phyloP scores from a whole-genome alignment of 2,888 invertebrate species.

The Herminia tarsipennalis region DNA sequence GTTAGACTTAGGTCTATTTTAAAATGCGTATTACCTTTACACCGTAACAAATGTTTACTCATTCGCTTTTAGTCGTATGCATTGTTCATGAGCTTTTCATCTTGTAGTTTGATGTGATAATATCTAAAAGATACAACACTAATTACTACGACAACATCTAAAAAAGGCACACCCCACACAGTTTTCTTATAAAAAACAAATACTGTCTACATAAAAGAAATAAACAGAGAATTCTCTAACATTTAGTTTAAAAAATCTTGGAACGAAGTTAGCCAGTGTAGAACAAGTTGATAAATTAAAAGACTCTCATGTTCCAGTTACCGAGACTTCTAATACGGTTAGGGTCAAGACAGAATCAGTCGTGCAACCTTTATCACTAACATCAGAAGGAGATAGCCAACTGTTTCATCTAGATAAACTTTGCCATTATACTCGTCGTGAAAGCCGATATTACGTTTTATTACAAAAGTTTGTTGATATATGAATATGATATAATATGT shows the following conservation, averaged over 20 bases:
- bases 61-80: too few species aligned
- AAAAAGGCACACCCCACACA: too few species aligned
- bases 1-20: too few species aligned
- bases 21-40: too few species aligned
- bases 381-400: constrained; percentile 61
- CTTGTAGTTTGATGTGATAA: too few species aligned
- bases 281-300: constrained; percentile 44
- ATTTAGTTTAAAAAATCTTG: constrained; percentile 13
- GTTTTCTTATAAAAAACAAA: not conserved
- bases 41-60: too few species aligned
- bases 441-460: constrained; percentile 26
- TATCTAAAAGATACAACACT: too few species aligned
- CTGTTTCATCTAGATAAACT: constrained; percentile 65
- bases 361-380: constrained; percentile 64
- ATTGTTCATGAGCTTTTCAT: too few species aligned
- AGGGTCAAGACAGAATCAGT: constrained; percentile 57
- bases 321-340: constrained; percentile 47
- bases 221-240: not conserved
- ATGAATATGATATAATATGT: constrained; percentile 3
- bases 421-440: constrained; percentile 50
- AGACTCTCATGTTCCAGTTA: constrained; percentile 50
- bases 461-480: constrained; percentile 19
- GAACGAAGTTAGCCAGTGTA: constrained; percentile 20
- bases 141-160: too few species aligned
- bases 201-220: constrained; percentile 1